These are phyloP conservation scores for Drosophila atroscutellata DNA, from an alignment of 2,888 invertebrate genomes.

Conservation along the genomic window DNA sequence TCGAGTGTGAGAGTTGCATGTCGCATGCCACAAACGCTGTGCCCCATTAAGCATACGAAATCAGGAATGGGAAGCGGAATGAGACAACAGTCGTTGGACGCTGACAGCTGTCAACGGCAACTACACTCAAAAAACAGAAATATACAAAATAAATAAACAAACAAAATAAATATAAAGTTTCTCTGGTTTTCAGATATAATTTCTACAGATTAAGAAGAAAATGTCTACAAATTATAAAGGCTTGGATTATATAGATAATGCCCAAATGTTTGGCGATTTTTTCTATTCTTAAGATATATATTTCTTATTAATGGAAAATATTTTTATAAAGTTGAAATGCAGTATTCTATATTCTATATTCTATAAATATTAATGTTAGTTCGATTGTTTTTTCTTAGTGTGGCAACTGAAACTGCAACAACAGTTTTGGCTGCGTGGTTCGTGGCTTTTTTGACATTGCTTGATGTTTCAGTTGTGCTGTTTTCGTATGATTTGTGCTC, in stretches of 20 bases:
- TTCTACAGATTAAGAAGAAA: not conserved
- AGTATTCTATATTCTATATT: no score
- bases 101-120: conserved; percentile 28
- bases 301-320: not conserved
- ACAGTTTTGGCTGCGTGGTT: not conserved
- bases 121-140: not conserved
- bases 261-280: not conserved
- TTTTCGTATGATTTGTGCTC: conserved; percentile 15
- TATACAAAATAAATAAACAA: not conserved
- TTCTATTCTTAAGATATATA: not conserved
- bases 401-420: not conserved
- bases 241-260: not conserved
- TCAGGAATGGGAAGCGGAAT: conserved; percentile 1
- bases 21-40: not conserved
- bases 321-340: not conserved
- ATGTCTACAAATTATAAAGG: not conserved
- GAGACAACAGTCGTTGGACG: conserved; percentile 12
- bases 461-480: conserved; percentile 9
- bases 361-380: no score
- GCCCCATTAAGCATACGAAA: conserved; percentile 7
- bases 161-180: not conserved
- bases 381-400: not conserved
- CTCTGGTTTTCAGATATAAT: no score
- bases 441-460: not conserved
- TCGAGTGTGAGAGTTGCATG: not conserved